phyloP scores from a whole-genome alignment of 2,888 invertebrate genomes.

The Carpatolechia fugitivella region DNA sequence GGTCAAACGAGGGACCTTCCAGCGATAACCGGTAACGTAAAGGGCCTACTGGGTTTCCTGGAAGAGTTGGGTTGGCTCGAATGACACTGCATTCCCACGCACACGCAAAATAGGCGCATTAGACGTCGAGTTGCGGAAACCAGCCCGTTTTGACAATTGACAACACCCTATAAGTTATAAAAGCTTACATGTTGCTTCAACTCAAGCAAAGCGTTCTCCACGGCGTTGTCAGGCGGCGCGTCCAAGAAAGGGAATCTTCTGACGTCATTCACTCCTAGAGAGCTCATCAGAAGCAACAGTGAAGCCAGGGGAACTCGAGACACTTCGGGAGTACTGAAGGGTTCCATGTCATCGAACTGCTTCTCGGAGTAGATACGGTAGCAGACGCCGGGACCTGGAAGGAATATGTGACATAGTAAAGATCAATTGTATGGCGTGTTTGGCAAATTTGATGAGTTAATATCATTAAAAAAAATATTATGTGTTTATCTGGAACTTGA shows the following conservation, averaged over 20 bases:
- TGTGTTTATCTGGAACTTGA: no score
- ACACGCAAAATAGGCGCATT: no score
- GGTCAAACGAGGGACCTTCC: no score
- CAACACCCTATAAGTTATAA: neutral
- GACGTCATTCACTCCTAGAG: conserved; percentile 94
- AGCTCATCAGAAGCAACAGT: conserved; percentile 93
- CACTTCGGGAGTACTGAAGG: conserved; percentile 95
- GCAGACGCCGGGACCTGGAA: conserved; percentile 93
- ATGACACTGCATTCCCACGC: no score
- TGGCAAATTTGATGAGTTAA: no score
- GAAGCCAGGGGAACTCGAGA: conserved; percentile 96
- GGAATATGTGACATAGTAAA: neutral
- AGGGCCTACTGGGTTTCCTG: no score
- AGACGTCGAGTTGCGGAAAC: neutral
- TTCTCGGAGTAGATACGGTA: conserved; percentile 93
- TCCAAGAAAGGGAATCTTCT: conserved; percentile 97
- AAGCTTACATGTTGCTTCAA: conserved; percentile 90
- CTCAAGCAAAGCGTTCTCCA: conserved; percentile 92
- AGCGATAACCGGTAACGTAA: no score
- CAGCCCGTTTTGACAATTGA: neutral
- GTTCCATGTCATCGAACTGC: conserved; percentile 87
- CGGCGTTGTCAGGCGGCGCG: conserved; percentile 88
- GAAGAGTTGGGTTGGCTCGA: no score
- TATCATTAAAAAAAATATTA: no score
- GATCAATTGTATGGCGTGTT: no score